Conservation (phyloP, 1,140 invertebrate species). For the Drosophila micromelanica region DNA sequence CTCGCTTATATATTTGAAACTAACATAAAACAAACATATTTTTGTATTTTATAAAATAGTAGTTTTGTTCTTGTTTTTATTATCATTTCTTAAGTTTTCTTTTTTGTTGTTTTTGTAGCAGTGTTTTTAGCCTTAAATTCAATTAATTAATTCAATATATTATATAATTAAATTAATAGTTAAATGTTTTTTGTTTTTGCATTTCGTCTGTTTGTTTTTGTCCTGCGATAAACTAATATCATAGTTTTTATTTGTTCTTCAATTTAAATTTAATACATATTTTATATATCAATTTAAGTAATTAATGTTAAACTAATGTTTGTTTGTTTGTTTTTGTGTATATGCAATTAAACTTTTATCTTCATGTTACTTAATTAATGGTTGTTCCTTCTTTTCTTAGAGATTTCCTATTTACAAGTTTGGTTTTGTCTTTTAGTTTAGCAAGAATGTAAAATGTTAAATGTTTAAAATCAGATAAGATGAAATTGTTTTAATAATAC, state of each 20-base stretch:
- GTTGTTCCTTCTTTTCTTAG: slow-evolving; percentile 48
- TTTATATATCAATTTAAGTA: slow-evolving; percentile 67
- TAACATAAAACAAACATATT: too few species aligned
- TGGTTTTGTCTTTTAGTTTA: slow-evolving; percentile 32
- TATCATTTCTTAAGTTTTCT: slow-evolving; percentile 75
- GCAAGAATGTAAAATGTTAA: slow-evolving; percentile 40
- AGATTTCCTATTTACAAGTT: slow-evolving; percentile 68
- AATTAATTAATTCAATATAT: slow-evolving; percentile 78
- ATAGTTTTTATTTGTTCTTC: slow-evolving; percentile 55
- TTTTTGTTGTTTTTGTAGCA: slow-evolving; percentile 53
- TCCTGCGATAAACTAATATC: slow-evolving; percentile 65
- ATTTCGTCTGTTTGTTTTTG: slow-evolving; percentile 50
- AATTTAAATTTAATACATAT: slow-evolving; percentile 68
- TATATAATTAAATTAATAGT: slow-evolving; percentile 81
- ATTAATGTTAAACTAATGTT: slow-evolving; percentile 66
- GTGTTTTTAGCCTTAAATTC: slow-evolving; percentile 71
- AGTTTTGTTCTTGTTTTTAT: slow-evolving; percentile 77
- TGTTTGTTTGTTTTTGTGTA: slow-evolving; percentile 33
- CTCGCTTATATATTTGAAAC: too few species aligned
- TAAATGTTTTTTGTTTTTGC: slow-evolving; percentile 81
- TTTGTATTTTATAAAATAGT: slow-evolving; percentile 81
- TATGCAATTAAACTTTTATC: slow-evolving; percentile 62
- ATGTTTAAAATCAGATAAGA: slow-evolving; percentile 11
- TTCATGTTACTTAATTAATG: slow-evolving; percentile 60
- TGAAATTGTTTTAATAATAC: neutral